These are phyloP conservation scores for Bombylius discolor DNA, from an alignment of 2,888 invertebrate genomes.

Conservation along the genomic window DNA sequence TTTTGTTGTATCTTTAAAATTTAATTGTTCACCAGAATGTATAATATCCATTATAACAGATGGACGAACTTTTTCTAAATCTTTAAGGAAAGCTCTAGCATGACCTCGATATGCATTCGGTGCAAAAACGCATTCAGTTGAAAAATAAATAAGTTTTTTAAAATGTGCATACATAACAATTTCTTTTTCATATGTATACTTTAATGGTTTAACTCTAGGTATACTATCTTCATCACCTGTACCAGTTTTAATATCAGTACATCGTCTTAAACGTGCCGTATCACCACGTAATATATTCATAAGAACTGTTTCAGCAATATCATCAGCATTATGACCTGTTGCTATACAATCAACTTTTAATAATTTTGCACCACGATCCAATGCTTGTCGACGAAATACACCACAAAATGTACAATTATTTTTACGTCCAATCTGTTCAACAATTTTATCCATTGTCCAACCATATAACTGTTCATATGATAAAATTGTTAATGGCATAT, in stretches of 20 bases:
- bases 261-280: conserved; percentile 81
- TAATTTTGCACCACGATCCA: conserved; percentile 86
- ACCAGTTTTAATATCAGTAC: conserved; percentile 72
- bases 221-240: conserved; percentile 62
- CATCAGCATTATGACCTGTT: conserved; percentile 95
- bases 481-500: conserved; percentile 83
- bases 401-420: conserved; percentile 97
- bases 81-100: conserved; percentile 80
- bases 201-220: conserved; percentile 88
- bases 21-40: conserved; percentile 78
- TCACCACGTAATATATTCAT: conserved; percentile 98
- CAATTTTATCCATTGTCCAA: conserved; percentile 99
- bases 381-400: conserved; percentile 87
- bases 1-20: conserved; percentile 67
- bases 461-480: conserved; percentile 97
- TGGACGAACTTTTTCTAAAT: conserved; percentile 87
- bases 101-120: conserved; percentile 96
- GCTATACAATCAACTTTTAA: conserved; percentile 85
- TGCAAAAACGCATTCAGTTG: conserved; percentile 96
- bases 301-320: conserved; percentile 94
- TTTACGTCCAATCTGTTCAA: conserved; percentile 67
- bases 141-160: conserved; percentile 91
- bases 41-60: conserved; percentile 87
- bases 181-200: conserved; percentile 97
- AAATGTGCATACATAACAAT: conserved; percentile 99